Conservation (phyloP, 23 tunicate species). For the Halocynthia roretzi region DNA sequence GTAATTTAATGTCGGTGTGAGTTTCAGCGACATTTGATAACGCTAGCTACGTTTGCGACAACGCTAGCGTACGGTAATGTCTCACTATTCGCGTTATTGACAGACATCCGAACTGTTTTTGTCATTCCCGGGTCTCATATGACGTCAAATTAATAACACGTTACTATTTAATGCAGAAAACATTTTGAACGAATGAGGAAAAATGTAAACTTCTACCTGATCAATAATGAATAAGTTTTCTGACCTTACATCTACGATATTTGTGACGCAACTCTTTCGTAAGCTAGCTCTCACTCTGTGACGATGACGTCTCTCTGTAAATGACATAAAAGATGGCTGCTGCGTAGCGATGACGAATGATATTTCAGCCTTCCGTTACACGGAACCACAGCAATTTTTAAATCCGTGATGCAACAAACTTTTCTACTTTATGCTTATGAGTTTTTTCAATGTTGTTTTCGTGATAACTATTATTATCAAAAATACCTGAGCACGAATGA, state of each 20-base stretch:
- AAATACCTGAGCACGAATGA: no score
- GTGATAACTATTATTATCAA: no score
- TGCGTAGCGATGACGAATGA: conserved; percentile 35
- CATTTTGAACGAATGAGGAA: conserved; percentile 3
- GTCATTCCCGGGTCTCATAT: conserved; percentile 29
- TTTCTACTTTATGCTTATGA: no score
- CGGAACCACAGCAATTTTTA: conserved; percentile 17
- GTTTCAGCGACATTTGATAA: no score
- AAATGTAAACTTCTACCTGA: not conserved
- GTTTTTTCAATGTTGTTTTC: no score
- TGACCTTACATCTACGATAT: not conserved
- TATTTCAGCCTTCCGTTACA: conserved; percentile 3
- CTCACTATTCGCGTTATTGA: no score
- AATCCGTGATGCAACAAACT: no score
- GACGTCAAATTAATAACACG: conserved; percentile 17
- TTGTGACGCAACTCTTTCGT: conserved; percentile 22
- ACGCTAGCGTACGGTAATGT: no score
- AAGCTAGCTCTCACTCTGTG: conserved; percentile 1
- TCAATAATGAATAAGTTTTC: not conserved
- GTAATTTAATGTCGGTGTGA: no score
- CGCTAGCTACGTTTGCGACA: no score
- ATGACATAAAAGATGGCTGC: conserved; percentile 38
- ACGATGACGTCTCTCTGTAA: conserved; percentile 12
- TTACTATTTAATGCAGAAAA: not conserved
- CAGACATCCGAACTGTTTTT: not conserved